Evolutionary conservation across 2,113 vertebrate species (phyloP), one percentile per base, ranked within the genome.

Genomic region (Brachirus orientalis): DNA sequence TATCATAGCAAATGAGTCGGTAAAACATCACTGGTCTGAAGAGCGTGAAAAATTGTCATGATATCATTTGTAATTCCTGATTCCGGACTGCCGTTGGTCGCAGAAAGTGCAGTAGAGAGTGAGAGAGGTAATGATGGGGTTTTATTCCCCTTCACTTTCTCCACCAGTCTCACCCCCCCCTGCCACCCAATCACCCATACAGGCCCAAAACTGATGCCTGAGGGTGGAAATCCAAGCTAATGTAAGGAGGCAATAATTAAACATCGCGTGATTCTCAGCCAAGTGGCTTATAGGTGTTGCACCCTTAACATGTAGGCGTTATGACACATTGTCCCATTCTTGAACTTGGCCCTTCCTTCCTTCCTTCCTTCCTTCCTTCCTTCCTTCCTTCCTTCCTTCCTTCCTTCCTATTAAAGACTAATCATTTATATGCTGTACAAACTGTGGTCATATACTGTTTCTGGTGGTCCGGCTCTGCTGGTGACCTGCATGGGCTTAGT

Each of bases 1-100:
- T 94, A 93, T 95, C 92, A 91, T 84, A 92, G 88, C 90, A 92
- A 94, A 90, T 94, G 94, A 95, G 91, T 95, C 92, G 86, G 86
- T 94, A 94, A 93, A 95, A 93, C 91, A 95, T 95, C 92, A 93
- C 81, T 92, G 89, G 89, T 79, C 88, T 92, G 85, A 94, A 91
- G 86, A 92, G 92, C 89, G 80, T 92, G 91, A 94, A 93, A 89
- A 92, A 90, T 87, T 82, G 88, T 90, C 59, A 88, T 93, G 90
- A 90, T 94, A 94, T 91, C 92, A 94, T 95, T 95, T 92, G 85
- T 90, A 90, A 90, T 86, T 93, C 80, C 74, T 90, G 80, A 86
- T 90, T 28, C 76, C 87, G 87, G 77, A 77, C 82, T 78, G 79
- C 19, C 14, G 46, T 72, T 73, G 68, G 90, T 80, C 56, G 65